Evolutionary conservation across 2,888 invertebrate genomes (phyloP), one percentile per base, ranked within the genome.

Genomic region (Nomada ruficornis): DNA sequence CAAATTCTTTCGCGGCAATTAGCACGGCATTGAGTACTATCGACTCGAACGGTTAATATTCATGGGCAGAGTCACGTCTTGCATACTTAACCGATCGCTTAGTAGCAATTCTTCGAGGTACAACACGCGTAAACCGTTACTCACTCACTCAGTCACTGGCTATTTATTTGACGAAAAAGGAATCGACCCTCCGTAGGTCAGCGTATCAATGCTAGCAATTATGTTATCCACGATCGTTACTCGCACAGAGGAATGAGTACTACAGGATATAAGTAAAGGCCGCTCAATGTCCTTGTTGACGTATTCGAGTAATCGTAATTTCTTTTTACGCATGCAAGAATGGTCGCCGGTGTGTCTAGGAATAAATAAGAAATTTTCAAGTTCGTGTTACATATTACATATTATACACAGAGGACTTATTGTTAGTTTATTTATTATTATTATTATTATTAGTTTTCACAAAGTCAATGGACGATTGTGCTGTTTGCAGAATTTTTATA

Each of bases 91-190:
- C 20, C 60, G 47, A 74, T 55, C 44, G 65, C 26, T 70, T 71
- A 18, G 47, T 23, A 71, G 55, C 63, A 36, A 47, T 47, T 70
- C n/a, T 7, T 54, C 55, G 23, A 36, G 52, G 63, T 55, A 57
- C 63, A 55, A 74, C 55, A 68, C 29, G 52, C 60, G 60, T 42
- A 23, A 62, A 76, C 76, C 76, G 76, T 76, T 76, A 76, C 15
- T 47, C 47, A 76, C 15, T 47, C 47, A 15, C 11, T 15, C 55
- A 23, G 23, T 55, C 76, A 55, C 9, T 18, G 55, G 63, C 26
- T 63, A 36, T 23, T 76, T 71, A 55, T 63, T 63, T 54, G 10
- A 55, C 76, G 29, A 63, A 50, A 63, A 63, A 70, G 47, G 29
- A 63, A 75, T 29, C 62, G 36, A 2, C 62, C 42, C 20, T n/a